Evolutionary conservation across 2,888 invertebrate genomes (phyloP).

Genomic region (Drosophila demipolita): DNA sequence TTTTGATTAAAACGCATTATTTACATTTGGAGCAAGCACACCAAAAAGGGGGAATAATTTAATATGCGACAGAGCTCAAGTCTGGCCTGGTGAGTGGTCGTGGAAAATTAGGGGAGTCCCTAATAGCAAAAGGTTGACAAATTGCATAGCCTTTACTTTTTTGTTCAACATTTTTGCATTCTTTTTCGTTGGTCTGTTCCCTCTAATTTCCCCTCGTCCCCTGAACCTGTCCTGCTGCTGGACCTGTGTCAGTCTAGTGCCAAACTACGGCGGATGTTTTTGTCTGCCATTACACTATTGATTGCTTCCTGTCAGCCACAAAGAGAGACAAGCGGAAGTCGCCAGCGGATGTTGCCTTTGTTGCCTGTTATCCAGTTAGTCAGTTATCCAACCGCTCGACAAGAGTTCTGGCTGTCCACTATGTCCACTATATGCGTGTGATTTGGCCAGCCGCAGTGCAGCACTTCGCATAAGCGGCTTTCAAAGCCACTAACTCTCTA

Average conservation of each 20-base stretch:
- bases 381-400: constrained; percentile 23
- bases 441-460: constrained; percentile 41
- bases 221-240: not conserved
- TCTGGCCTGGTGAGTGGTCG: constrained; percentile 1
- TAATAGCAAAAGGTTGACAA: constrained; percentile 61
- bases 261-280: constrained; percentile 64
- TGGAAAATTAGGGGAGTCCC: not conserved
- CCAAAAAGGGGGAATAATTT: constrained; percentile 2
- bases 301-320: constrained; percentile 80
- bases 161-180: constrained; percentile 49
- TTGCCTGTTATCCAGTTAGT: constrained; percentile 33
- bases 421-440: constrained; percentile 49
- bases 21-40: constrained; percentile 48
- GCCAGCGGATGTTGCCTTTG: constrained; percentile 68
- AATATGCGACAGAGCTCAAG: constrained; percentile 11
- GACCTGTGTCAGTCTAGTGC: constrained; percentile 30
- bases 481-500: constrained; percentile 9
- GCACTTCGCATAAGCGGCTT: constrained; percentile 53
- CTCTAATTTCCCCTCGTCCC: not conserved
- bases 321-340: constrained; percentile 68
- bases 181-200: constrained; percentile 11
- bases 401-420: constrained; percentile 24
- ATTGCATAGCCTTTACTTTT: constrained; percentile 53
- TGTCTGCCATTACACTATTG: constrained; percentile 81
- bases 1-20: constrained; percentile 69